Base-by-base conservation (phyloP, 2,113 vertebrate genomes). In the Corydoras maculifer region DNA sequence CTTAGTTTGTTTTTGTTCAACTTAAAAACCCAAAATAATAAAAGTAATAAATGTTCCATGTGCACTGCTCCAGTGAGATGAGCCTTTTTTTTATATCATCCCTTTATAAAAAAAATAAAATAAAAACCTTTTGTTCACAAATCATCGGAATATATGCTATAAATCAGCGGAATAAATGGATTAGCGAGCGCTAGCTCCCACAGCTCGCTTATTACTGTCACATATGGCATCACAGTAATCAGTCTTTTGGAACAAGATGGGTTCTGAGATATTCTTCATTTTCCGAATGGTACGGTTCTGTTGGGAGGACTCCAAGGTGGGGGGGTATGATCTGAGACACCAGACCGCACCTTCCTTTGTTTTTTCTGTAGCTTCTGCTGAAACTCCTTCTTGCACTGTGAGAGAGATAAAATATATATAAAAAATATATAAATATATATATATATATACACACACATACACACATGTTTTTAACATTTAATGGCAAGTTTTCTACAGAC, bases 241-340 rank as follows among this genome's bases (percentile, higher is more conserved):
- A 67, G 25, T 35, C 50, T 4, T 67, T 9, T 14, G 51, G 11
- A n/a, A 9, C 35, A 43, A 43, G 35, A 43, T 43, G 35, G 35
- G 35, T 43, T 43, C 65, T 10, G 13, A 54, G 25, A 31, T 5
- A 31, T 4, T 0, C 51, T 15, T 85, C 74, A 94, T 82, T 87
- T 90, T 78, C 84, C 60, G 74, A 80, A 87, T 8, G 91, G 87
- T 4, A 91, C 78, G 31, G 88, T 91, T 91, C 91, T 95, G 79
- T 90, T 94, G 3, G 95, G 92, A 67, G 96, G 94, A 76, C 88
- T 96, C 96, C 97, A 99, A 0, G 93, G 93, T 65, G 88, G 91
- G 76, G 83, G 84, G 0, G 82, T 69, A 58, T 88, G 89, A 66
- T 87, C 82, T 30, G 80, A 31, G 51, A 80, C 84, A 77, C 89